A percentile compares a stretch with the other conserved stretches of the same genome.
These are phyloP conservation scores for Diplodus puntazzo DNA, from an alignment of 2,797 vertebrate species.

Conservation along the genomic window DNA sequence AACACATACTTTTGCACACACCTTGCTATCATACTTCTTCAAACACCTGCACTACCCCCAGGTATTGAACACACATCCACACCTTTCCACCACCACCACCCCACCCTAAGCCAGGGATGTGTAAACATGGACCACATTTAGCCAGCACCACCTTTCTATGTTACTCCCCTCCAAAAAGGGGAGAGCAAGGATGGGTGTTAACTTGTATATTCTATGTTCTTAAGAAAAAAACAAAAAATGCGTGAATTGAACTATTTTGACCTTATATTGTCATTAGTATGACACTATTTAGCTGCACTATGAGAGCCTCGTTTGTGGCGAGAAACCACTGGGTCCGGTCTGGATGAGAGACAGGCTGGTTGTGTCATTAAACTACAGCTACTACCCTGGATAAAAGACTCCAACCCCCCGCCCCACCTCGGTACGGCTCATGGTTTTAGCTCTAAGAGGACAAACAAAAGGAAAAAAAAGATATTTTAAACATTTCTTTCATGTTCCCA, in stretches of 20 bases:
- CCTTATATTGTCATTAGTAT: conserved; percentile 60
- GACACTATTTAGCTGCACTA: conserved; percentile 73
- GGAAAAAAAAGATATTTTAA: conserved; percentile 47
- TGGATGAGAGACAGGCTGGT: conserved; percentile 45
- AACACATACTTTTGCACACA: conserved; percentile 65
- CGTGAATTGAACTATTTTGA: conserved; percentile 61
- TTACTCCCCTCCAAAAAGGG: conserved; percentile 30
- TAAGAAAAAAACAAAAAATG: conserved; percentile 25
- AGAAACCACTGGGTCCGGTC: conserved; percentile 67
- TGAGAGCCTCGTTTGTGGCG: conserved; percentile 61
- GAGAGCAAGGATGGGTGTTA: conserved; percentile 48
- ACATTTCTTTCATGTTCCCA: conserved; percentile 61
- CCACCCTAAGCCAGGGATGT: conserved; percentile 55
- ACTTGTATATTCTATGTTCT: conserved; percentile 64
- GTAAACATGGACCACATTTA: conserved; percentile 76
- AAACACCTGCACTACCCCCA: conserved; percentile 56
- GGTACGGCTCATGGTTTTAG: conserved; percentile 62
- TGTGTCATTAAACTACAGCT: conserved; percentile 42
- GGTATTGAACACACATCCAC: conserved; percentile 45
- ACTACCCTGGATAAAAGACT: conserved; percentile 42
- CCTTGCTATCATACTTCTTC: conserved; percentile 38
- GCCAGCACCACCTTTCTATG: conserved; percentile 70
- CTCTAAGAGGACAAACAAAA: conserved; percentile 48
- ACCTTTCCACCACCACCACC: conserved; percentile 18
- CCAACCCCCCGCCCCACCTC: conserved; percentile 10